phyloP scores from a whole-genome alignment of 1,140 invertebrate genomes.

The Eurosta solidaginis region DNA sequence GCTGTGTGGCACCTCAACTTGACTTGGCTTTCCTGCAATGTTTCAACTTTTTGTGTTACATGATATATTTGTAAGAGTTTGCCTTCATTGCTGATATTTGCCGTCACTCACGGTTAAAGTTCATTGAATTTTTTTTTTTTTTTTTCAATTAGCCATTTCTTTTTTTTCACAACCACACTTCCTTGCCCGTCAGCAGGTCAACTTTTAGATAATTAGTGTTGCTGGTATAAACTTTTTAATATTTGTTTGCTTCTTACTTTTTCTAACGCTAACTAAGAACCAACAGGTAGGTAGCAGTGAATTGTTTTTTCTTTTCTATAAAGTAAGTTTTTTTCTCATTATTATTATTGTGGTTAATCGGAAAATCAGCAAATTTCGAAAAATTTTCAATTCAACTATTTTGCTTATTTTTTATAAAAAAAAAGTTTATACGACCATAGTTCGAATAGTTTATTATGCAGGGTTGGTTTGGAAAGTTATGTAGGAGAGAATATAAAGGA shows the following conservation, averaged over 20 bases:
- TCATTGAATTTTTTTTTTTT: no score
- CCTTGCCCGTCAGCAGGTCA: no score
- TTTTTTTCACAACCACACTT: no score
- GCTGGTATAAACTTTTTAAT: background rate
- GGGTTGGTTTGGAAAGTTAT: no score
- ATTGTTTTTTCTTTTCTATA: background rate
- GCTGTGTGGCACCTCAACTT: no score
- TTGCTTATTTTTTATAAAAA: background rate
- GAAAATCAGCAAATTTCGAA: background rate
- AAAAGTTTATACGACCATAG: no score
- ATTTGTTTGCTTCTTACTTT: background rate
- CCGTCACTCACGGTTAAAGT: no score
- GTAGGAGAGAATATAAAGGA: background rate
- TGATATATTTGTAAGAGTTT: no score
- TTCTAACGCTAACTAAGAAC: background rate
- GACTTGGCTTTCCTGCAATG: background rate
- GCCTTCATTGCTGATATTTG: no score
- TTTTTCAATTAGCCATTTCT: no score
- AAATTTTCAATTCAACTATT: background rate
- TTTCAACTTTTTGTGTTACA: no score
- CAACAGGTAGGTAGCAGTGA: background rate
- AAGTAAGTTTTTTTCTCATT: background rate
- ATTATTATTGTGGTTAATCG: background rate
- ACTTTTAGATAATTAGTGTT: background rate
- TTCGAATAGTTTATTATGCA: background rate